Conservation (phyloP, 53 echinoderm and acorn worm species). For the Echinometra lucunter region DNA sequence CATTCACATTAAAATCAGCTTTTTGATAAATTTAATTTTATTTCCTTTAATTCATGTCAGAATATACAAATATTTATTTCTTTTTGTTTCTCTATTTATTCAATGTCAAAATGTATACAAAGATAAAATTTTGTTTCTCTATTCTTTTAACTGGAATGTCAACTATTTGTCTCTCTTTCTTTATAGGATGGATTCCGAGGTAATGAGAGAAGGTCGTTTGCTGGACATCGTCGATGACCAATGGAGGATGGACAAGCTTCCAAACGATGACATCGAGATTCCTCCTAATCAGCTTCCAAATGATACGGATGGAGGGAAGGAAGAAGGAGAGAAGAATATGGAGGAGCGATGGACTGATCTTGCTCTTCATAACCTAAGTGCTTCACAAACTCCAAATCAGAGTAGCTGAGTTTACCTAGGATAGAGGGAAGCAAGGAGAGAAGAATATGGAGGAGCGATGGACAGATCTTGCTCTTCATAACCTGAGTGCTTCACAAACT, state of each 20-base stretch:
- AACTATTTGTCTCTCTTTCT: not conserved
- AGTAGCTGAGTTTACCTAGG: constrained; percentile 78
- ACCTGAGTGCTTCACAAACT: too few relatives aligned
- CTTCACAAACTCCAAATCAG: constrained; percentile 72
- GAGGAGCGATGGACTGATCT: constrained; percentile 95
- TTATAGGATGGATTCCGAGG: not conserved
- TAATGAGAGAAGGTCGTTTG: not conserved
- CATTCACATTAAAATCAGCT: too few relatives aligned
- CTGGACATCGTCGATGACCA: constrained; percentile 96
- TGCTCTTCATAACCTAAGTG: constrained; percentile 86
- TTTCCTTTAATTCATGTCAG: too few relatives aligned
- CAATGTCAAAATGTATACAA: too few relatives aligned
- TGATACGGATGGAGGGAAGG: constrained; percentile 67
- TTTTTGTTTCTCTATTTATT: too few relatives aligned
- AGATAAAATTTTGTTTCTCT: too few relatives aligned
- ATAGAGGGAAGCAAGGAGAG: too few relatives aligned
- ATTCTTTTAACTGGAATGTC: too few relatives aligned
- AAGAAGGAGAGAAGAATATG: constrained; percentile 87
- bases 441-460: too few relatives aligned
- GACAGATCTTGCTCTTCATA: too few relatives aligned
- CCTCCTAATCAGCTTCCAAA: constrained; percentile 87
- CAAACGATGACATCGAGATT: constrained; percentile 94
- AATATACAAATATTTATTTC: too few relatives aligned
- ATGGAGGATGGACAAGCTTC: constrained; percentile 95
- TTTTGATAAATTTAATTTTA: too few relatives aligned